phyloP scores from a whole-genome alignment of 1,140 invertebrate genomes.

The Meloidogyne hapla region DNA sequence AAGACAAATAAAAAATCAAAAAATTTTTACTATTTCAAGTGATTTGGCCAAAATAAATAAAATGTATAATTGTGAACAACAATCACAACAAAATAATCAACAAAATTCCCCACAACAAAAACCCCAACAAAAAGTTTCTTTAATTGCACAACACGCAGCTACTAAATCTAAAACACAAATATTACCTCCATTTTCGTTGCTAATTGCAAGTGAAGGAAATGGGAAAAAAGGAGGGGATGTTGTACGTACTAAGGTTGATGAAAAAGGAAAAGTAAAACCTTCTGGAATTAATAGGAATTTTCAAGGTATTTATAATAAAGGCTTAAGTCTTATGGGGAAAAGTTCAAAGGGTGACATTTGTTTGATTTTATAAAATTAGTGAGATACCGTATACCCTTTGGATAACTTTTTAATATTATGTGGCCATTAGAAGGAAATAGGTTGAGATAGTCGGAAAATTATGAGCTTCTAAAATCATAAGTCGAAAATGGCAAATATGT shows the following conservation, averaged over 20 bases:
- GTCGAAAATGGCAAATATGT: too few relatives aligned
- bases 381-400: too few relatives aligned
- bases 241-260: not conserved
- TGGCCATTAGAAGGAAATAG: too few relatives aligned
- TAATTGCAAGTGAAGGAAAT: constrained; percentile 14
- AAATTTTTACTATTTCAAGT: not conserved
- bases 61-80: constrained; percentile 60
- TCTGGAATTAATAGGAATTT: not conserved
- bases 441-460: too few relatives aligned
- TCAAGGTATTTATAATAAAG: not conserved
- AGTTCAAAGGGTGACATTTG: not conserved
- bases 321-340: too few relatives aligned
- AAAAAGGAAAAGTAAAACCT: not conserved
- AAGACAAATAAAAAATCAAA: too few relatives aligned
- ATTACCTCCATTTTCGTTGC: constrained; percentile 44
- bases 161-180: constrained; percentile 46
- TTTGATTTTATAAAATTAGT: too few relatives aligned
- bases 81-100: not conserved
- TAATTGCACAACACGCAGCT: not conserved
- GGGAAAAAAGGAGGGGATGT: not conserved
- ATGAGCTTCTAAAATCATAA: too few relatives aligned
- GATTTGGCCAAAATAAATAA: constrained; percentile 61
- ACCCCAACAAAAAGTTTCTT: not conserved
- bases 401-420: too few relatives aligned
- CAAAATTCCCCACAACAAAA: not conserved